Evolutionary conservation across 2,113 vertebrate species (phyloP), one percentile per base, ranked within the genome.

Genomic region (Alectura lathami): DNA sequence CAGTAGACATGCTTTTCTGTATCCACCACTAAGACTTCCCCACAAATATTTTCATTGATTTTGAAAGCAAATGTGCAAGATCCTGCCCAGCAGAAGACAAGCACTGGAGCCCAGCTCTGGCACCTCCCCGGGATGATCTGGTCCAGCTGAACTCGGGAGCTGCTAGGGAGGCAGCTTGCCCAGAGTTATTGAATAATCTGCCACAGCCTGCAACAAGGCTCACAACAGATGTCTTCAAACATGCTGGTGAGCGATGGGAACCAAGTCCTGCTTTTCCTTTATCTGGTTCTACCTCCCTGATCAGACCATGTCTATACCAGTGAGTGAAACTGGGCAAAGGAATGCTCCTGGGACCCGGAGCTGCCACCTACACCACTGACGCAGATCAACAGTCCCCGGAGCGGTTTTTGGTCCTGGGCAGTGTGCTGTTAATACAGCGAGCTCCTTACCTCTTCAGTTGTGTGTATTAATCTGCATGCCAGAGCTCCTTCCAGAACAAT

Each of bases 21-120:
- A 88, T 42, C 60, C 78, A 94, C 38, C n/a, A 63, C 67, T 50
- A 80, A 91, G 73, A 96, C 80, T 92, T 96, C 80, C 93, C 83
- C 88, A 64, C 86, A 94, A 96, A 96, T 92, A 69, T 68, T 72
- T 94, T 86, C 90, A 94, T 74, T 17, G 66, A 45, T 97, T 97
- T 95, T 96, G 57, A 96, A 97, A 95, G 80, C 16, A 72, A 92
- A 96, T 42, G n/a, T 60, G 17, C 93, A 97, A 97, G 92, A 95
- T 92, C 95, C 95, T 94, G 91, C 89, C 93, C 93, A 72, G 95
- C 51, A 96, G 62, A 88, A 92, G 74, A 95, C 93, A 96, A 95
- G 94, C 89, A 96, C 91, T 95, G 96, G 96, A 94, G 95, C 96
- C 89, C 95, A 59, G 96, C 91, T 89, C 88, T 97, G 97, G 96